A percentile compares a stretch with the other conserved stretches of the same genome.
phyloP scores from a whole-genome alignment of 2,113 vertebrate species.

The Gallinago undulata region DNA sequence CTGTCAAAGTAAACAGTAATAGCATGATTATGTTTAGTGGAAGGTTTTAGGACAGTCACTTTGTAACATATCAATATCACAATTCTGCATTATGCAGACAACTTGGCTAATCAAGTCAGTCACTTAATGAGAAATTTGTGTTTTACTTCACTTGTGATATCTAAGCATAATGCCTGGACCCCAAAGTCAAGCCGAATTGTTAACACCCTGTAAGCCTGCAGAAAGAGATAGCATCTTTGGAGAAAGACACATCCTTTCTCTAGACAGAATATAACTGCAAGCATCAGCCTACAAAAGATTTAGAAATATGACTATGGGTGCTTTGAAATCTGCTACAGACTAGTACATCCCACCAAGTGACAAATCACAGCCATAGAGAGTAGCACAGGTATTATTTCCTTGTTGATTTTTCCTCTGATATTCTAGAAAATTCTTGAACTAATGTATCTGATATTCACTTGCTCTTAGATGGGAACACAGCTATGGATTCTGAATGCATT shows the following conservation, averaged over 20 bases:
- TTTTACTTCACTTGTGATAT: background rate
- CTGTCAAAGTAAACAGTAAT: constrained; percentile 39
- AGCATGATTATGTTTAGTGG: constrained; percentile 7
- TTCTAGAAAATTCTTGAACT: background rate
- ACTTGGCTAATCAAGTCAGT: background rate
- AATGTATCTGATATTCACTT: background rate
- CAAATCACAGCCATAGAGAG: background rate
- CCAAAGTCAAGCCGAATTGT: background rate
- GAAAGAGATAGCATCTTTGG: background rate
- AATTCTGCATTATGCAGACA: background rate
- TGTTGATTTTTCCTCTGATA: background rate
- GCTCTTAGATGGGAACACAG: background rate
- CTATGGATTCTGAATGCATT: background rate
- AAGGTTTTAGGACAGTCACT: constrained; percentile 36
- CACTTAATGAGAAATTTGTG: background rate
- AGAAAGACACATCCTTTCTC: background rate
- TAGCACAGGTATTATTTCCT: background rate
- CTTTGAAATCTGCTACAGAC: background rate
- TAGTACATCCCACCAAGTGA: background rate
- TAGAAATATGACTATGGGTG: background rate
- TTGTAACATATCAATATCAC: background rate
- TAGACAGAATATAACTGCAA: background rate
- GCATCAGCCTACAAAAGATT: background rate
- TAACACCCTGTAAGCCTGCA: background rate
- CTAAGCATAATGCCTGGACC: background rate